phyloP scores from a whole-genome alignment of 2,797 vertebrate species.

The Cetoscarus ocellatus region DNA sequence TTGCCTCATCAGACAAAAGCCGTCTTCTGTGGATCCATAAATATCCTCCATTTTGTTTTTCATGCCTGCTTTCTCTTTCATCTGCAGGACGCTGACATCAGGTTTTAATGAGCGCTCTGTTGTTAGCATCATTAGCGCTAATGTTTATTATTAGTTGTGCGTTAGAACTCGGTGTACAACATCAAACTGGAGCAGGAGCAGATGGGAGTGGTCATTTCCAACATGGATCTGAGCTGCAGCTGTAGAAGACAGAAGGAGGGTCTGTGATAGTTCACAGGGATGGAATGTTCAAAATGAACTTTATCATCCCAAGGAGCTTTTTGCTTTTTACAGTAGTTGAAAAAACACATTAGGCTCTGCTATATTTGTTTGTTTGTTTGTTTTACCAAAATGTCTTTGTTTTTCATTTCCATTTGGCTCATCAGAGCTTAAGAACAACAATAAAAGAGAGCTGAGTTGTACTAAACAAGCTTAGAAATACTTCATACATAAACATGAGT shows the following conservation, averaged over 20 bases:
- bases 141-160: constrained; percentile 56
- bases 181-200: constrained; percentile 4
- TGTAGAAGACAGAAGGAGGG: too few relatives aligned
- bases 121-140: constrained; percentile 58
- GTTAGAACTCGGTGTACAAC: constrained; percentile 18
- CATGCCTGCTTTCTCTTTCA: constrained; percentile 39
- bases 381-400: too few relatives aligned
- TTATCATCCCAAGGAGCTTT: background rate
- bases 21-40: constrained; percentile 37
- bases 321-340: background rate
- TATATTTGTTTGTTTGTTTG: too few relatives aligned
- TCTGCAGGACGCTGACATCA: constrained; percentile 46
- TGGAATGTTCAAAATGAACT: too few relatives aligned
- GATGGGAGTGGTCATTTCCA: constrained; percentile 18
- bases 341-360: too few relatives aligned
- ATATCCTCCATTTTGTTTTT: constrained; percentile 49
- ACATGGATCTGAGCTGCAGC: constrained; percentile 5
- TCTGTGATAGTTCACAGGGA: background rate
- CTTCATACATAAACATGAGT: too few relatives aligned
- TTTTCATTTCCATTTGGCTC: too few relatives aligned
- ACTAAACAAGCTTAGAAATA: too few relatives aligned
- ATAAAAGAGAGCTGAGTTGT: too few relatives aligned
- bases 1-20: constrained; percentile 16
- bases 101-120: constrained; percentile 59
- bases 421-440: too few relatives aligned